Evolutionary conservation across 1,140 invertebrate species (phyloP), one percentile per base, ranked within the genome.

Genomic region (Drosophila mauritiana): DNA sequence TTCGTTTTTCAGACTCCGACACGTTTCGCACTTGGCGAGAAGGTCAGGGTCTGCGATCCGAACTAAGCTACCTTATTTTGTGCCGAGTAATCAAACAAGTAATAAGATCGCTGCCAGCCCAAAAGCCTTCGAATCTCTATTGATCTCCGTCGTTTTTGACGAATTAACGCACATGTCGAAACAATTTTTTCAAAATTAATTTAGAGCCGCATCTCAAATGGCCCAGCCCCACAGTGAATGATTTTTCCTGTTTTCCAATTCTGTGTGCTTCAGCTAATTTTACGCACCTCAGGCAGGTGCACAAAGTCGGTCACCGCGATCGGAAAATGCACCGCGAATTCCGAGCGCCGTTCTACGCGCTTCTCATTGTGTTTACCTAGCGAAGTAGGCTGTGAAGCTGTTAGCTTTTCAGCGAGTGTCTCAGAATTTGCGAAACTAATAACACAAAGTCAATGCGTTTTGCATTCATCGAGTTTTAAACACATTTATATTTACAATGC

Each of bases 341-440:
- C 11, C 31, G 10, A 63, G 31, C 20, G n/a, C 20, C 45, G 34
- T 49, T 61, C 57, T 61, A 57, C 5, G 22, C 22, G 54, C 37
- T 36, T 36, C 59, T 42, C 48, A 15, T 22, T n/a, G 3, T 15
- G 22, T 67, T 51, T 67, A 17, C 39, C 39, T 64, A 3, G 27
- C 61, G 13, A 31, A 65, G 34, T 65, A 67, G 22, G 63, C 63
- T 39, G 45, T 55, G 65, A 54, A 69, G 11, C 17, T 69, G 42
- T 70, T 70, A 56, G 12, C 42, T 36, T 27, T 69, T 51, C 20
- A 43, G 64, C 59, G 20, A 27, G 17, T 25, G 1, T 53, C 36
- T 34, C 51, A 12, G 20, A 57, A 45, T 70, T 70, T 70, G 48
- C 51, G 43, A 36, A 70, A 70, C 68, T 57, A 70, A 70, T 57